phyloP scores from a whole-genome alignment of 2,113 vertebrate genomes.

The Dasyprocta punctata region DNA sequence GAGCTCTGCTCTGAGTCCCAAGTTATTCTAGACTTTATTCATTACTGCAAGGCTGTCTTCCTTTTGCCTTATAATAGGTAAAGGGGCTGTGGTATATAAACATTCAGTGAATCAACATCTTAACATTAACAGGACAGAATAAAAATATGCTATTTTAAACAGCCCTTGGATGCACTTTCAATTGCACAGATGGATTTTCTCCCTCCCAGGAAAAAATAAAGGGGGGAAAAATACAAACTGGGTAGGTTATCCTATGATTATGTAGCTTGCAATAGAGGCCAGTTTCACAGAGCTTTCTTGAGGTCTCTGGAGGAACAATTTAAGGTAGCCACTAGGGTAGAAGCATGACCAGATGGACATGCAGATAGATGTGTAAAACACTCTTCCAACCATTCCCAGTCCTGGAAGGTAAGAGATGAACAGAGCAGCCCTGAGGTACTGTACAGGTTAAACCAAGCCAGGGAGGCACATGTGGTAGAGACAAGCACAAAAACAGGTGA shows the following conservation, averaged over 20 bases:
- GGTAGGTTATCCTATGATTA: conserved; percentile 1
- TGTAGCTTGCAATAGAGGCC: not conserved
- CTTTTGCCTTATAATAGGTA: not conserved
- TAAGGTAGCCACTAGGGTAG: not conserved
- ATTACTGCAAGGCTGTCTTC: not conserved
- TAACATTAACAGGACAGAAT: not conserved
- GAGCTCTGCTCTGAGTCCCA: not conserved
- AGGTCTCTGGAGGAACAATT: not conserved
- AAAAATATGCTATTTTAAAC: conserved; percentile 10
- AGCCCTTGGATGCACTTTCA: not conserved
- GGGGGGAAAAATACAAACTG: not conserved
- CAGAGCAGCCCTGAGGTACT: not conserved
- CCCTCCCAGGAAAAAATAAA: not conserved
- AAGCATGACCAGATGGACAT: conserved; percentile 5
- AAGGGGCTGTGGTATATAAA: not conserved
- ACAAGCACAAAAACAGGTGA: conserved; percentile 22
- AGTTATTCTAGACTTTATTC: not conserved
- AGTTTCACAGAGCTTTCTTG: not conserved
- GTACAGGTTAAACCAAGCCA: not conserved
- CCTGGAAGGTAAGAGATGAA: not conserved
- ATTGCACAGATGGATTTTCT: not conserved
- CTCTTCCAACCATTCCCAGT: not conserved
- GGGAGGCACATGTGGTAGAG: not conserved
- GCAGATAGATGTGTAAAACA: conserved; percentile 23
- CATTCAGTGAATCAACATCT: not conserved